Evolutionary conservation across 1,140 invertebrate species (phyloP).

Genomic region (Drosophila nebulosa): DNA sequence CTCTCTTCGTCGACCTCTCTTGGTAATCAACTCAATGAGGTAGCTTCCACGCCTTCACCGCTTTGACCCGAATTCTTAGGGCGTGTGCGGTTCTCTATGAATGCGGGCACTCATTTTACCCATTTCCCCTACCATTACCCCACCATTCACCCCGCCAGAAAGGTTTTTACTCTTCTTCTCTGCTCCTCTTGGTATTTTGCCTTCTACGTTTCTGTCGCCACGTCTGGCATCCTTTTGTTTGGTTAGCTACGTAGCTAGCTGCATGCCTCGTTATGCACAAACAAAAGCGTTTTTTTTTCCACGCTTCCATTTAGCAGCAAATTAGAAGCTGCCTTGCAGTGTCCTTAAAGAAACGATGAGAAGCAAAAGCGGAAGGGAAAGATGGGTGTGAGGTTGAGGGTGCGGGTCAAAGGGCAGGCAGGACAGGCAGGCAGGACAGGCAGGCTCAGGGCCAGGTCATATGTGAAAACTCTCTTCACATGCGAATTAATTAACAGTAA

Average conservation of each 20-base stretch:
- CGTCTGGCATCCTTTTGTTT: slow-evolving; percentile 48
- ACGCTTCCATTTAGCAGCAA: slow-evolving; percentile 70
- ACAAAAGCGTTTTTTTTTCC: slow-evolving; percentile 51
- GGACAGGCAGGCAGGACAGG: too few species aligned
- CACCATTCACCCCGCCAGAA: not conserved
- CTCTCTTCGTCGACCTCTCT: not conserved
- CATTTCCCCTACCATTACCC: not conserved
- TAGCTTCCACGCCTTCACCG: not conserved
- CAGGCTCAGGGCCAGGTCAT: slow-evolving; percentile 1
- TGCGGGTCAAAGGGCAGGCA: not conserved
- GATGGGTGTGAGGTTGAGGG: not conserved
- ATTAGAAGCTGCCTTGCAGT: slow-evolving; percentile 57
- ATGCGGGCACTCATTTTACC: not conserved
- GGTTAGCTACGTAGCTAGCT: slow-evolving; percentile 36
- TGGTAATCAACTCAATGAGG: slow-evolving; percentile 1
- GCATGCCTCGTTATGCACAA: slow-evolving; percentile 74
- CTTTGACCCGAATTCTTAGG: not conserved
- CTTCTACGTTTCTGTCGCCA: slow-evolving; percentile 4
- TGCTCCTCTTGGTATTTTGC: not conserved
- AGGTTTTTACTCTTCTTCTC: too few species aligned
- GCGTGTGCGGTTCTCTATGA: not conserved
- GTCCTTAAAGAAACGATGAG: not conserved
- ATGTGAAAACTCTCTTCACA: not conserved
- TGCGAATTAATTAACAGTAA: slow-evolving; percentile 55
- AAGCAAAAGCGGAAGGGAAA: not conserved